A percentile compares a stretch with the other conserved stretches of the same genome.
Conservation (phyloP, 2,888 invertebrate species). For the Diarsia brunnea region DNA sequence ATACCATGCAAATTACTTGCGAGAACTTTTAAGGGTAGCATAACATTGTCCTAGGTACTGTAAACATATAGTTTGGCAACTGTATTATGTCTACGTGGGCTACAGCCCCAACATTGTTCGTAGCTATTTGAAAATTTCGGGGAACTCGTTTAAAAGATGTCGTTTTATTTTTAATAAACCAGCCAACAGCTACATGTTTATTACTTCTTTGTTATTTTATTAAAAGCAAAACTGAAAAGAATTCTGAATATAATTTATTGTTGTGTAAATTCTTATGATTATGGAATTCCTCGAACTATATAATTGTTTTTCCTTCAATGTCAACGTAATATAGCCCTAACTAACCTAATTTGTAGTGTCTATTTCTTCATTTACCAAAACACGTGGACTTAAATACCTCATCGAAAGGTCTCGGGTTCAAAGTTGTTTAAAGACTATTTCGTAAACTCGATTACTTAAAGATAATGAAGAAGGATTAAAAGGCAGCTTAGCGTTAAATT, state of each 20-base stretch:
- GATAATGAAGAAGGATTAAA: conserved; percentile 62
- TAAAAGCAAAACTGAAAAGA: conserved; percentile 23
- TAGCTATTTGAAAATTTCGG: conserved; percentile 55
- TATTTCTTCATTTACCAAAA: conserved; percentile 36
- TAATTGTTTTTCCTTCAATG: background rate
- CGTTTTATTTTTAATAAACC: conserved; percentile 37
- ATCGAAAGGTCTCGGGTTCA: conserved; percentile 44
- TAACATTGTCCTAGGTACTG: conserved; percentile 51
- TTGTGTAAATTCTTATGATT: conserved; percentile 6
- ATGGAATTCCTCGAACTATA: background rate
- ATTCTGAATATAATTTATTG: background rate
- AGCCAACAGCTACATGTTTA: conserved; percentile 14
- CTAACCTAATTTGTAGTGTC: conserved; percentile 24
- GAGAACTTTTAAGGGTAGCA: conserved; percentile 68
- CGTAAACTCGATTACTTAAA: conserved; percentile 57
- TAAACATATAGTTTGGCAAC: conserved; percentile 58
- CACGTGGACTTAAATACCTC: conserved; percentile 31
- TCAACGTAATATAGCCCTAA: background rate
- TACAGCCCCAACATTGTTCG: conserved; percentile 31
- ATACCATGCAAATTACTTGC: conserved; percentile 79
- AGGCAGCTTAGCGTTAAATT: conserved; percentile 63
- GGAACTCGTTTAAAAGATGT: conserved; percentile 7
- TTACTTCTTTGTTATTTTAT: conserved; percentile 20
- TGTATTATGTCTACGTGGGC: conserved; percentile 51
- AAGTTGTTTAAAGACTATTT: conserved; percentile 64